Evolutionary conservation across 35 echinoderm and acorn worm species (phyloP).

Genomic region (Chiridota heheva): DNA sequence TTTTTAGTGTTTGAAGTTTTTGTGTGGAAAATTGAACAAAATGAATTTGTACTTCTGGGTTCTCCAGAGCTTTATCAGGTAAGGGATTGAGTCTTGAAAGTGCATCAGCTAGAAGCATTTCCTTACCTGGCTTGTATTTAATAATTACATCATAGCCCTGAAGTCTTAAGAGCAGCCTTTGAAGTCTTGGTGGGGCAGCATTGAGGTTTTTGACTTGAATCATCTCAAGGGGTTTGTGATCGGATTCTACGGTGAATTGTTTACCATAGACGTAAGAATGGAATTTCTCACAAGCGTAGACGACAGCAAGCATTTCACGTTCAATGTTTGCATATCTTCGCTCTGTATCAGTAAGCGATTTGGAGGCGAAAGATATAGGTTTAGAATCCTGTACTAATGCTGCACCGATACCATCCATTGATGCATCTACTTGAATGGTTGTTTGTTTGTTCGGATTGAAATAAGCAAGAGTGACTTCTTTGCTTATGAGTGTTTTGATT

Average conservation of each 20-base stretch:
- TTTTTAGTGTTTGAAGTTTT: background rate
- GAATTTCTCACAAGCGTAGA: constrained; percentile 47
- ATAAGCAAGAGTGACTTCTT: constrained; percentile 8
- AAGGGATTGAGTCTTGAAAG: constrained; percentile 31
- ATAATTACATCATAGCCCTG: constrained; percentile 34
- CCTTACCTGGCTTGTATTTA: constrained; percentile 42
- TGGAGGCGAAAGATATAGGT: constrained; percentile 56
- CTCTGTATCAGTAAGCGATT: constrained; percentile 44
- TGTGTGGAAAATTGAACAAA: constrained; percentile 23
- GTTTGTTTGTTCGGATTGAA: constrained; percentile 34
- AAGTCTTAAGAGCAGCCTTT: constrained; percentile 41
- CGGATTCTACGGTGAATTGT: constrained; percentile 27
- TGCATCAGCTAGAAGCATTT: constrained; percentile 27
- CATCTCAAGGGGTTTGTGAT: constrained; percentile 63
- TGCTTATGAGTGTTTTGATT: constrained; percentile 22
- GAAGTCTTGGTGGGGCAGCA: constrained; percentile 16
- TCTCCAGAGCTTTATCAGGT: no score
- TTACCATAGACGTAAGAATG: constrained; percentile 58
- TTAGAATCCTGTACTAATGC: constrained; percentile 31
- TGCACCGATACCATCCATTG: constrained; percentile 19
- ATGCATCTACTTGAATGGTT: constrained; percentile 36
- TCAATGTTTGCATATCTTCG: constrained; percentile 51
- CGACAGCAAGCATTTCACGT: constrained; percentile 60
- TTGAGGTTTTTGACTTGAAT: constrained; percentile 26
- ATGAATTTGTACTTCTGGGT: background rate